A percentile compares a stretch with the other conserved stretches of the same genome.
phyloP scores from a whole-genome alignment of 2,797 vertebrate species.

The Triplophysa bombifrons region DNA sequence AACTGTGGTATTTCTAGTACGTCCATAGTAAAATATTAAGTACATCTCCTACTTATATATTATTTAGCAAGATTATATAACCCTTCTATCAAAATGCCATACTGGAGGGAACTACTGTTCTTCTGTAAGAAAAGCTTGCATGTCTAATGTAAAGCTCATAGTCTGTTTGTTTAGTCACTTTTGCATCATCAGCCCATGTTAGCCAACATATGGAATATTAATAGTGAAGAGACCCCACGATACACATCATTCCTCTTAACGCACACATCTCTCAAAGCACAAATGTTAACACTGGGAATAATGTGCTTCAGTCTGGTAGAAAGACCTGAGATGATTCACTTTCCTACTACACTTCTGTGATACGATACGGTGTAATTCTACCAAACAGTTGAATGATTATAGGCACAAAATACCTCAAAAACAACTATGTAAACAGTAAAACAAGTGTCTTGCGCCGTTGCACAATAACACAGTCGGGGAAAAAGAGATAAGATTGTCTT shows the following conservation, averaged over 20 bases:
- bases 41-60: neutral
- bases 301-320: neutral
- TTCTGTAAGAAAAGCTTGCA: neutral
- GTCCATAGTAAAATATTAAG: neutral
- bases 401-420: neutral
- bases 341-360: neutral
- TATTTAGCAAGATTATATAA: constrained; percentile 12
- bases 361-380: constrained; percentile 4
- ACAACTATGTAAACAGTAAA: neutral
- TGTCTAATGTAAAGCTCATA: neutral
- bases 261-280: neutral
- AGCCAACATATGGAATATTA: neutral
- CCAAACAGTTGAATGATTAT: neutral
- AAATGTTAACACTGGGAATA: neutral
- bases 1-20: neutral
- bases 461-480: neutral
- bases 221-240: neutral
- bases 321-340: neutral
- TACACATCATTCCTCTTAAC: neutral
- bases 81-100: neutral
- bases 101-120: neutral
- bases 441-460: neutral
- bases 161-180: neutral
- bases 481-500: neutral
- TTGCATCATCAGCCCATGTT: neutral